Evolutionary conservation across 2,888 invertebrate genomes (phyloP).

Genomic region (Cryptosula pallasiana): DNA sequence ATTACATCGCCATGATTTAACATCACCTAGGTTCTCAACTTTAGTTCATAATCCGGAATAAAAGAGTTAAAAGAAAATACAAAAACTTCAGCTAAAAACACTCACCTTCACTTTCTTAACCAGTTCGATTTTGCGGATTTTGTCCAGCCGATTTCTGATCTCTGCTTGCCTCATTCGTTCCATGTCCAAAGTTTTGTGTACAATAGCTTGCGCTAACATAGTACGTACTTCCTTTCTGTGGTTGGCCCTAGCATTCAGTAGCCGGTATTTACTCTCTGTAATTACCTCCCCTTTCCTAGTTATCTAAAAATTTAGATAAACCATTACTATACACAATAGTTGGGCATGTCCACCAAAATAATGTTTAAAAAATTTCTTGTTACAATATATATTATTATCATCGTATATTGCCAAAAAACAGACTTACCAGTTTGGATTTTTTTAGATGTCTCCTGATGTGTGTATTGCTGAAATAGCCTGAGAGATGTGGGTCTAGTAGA

Average conservation of each 20-base stretch:
- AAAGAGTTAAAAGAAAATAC: too few species aligned
- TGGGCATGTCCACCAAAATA: too few species aligned
- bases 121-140: constrained; percentile 51
- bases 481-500: constrained; percentile 47
- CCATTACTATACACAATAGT: too few species aligned
- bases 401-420: too few species aligned
- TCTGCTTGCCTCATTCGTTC: constrained; percentile 45
- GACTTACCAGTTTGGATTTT: constrained; percentile 48
- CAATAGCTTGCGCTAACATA: constrained; percentile 52
- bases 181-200: constrained; percentile 51
- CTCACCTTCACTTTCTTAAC: constrained; percentile 49
- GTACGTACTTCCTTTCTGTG: constrained; percentile 52
- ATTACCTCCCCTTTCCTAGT: constrained; percentile 44
- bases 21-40: too few species aligned
- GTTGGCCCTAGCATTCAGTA: constrained; percentile 48
- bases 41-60: too few species aligned
- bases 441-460: constrained; percentile 46
- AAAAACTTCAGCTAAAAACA: background rate
- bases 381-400: too few species aligned
- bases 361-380: too few species aligned
- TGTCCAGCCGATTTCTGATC: constrained; percentile 49
- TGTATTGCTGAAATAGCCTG: constrained; percentile 47
- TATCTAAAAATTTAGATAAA: constrained; percentile 34
- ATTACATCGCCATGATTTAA: too few species aligned
- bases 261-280: constrained; percentile 45